These are phyloP conservation scores for Salvelinus alpinus DNA, from an alignment of 2,113 vertebrate species.

Conservation along the genomic window DNA sequence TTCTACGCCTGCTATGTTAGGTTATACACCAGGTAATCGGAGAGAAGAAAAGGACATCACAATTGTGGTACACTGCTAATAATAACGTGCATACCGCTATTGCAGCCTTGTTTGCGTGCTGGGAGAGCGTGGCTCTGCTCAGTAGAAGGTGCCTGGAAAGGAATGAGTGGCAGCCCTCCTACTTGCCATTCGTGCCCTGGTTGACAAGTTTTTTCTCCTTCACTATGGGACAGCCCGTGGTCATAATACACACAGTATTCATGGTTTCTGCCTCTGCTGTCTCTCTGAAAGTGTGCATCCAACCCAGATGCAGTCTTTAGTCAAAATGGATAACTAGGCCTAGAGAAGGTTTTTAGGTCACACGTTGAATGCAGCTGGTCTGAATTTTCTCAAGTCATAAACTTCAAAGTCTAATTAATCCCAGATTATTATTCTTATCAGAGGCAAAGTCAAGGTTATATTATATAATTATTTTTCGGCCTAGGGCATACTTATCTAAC, in stretches of 20 bases:
- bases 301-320: constrained; percentile 19
- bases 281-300: constrained; percentile 12
- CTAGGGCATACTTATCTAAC: too few species aligned
- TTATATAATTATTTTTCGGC: not conserved
- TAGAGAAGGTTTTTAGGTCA: not conserved
- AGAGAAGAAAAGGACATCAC: constrained; percentile 57
- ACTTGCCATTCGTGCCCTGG: constrained; percentile 44
- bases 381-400: not conserved
- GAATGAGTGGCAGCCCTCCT: constrained; percentile 37
- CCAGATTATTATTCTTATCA: not conserved
- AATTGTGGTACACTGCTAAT: constrained; percentile 67
- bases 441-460: not conserved
- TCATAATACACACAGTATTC: constrained; percentile 32
- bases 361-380: not conserved
- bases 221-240: constrained; percentile 33
- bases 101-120: constrained; percentile 61
- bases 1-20: too few species aligned
- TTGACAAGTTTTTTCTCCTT: constrained; percentile 52
- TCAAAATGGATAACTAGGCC: not conserved
- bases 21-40: constrained; percentile 26
- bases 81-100: constrained; percentile 38
- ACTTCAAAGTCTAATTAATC: not conserved
- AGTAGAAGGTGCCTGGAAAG: constrained; percentile 62
- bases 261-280: constrained; percentile 30
- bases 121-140: constrained; percentile 30